Base-by-base conservation (phyloP, 2,888 invertebrate species). In the Archips xylosteana region DNA sequence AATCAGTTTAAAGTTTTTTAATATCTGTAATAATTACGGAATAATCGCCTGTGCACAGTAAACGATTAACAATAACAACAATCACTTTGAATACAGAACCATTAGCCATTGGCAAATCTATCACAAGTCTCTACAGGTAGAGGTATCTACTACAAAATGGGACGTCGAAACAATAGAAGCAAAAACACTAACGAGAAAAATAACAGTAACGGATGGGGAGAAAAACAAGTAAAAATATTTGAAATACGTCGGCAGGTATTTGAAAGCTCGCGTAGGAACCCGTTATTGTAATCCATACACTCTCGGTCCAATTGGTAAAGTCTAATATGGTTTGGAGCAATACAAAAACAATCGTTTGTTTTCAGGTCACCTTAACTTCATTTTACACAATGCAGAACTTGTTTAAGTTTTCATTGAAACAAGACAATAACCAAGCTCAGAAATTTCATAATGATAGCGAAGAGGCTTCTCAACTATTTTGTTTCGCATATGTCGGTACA, bases 141-240 rank as follows among this genome's bases (percentile, higher is more conserved):
- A 12, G 12, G 45, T 12, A n/a, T n/a, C n/a, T n/a, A 65, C 15
- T 6, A 36, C n/a, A 65, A n/a, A 36, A 39, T 9, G 51, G 51
- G 39, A 65, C 36, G 49, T 65, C 34, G 15, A 12, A 65, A 49
- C 65, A 49, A 51, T 15, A 23, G 57, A 57, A 32, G 32, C 57
- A 57, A 57, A 57, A 57, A 57, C 12, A 10, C 6, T 57, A 57
- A 36, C 65, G 15, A 34, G 36, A 65, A 39, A 65, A 49, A 51
- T 36, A 39, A 65, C 12, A 9, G 15, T 36, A 65, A 51, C 15
- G 39, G n/a, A 36, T 36, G 57, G 12, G 57, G 23, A 57, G 23
- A 57, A 57, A 34, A 36, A 51, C n/a, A 34, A 51, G 49, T 15
- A 10, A 51, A 64, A 51, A 39, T 51, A 32, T 36, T 36, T 15